Base-by-base conservation (phyloP, 37 sponge, comb jelly and placozoan species). In the Ephydatia muelleri region DNA sequence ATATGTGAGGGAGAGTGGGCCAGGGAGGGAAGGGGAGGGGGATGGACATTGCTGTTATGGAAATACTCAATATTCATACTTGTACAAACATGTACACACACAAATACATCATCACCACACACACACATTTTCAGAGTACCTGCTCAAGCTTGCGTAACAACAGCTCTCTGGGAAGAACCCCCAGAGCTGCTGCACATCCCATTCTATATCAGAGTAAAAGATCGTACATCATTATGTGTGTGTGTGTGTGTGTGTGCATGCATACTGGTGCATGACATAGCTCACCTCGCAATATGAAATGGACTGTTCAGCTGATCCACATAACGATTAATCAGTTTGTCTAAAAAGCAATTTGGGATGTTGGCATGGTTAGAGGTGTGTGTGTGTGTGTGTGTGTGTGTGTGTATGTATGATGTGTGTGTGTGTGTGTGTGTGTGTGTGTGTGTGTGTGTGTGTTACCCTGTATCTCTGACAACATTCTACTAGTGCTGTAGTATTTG, bases 101-200 rank as follows among this genome's bases (percentile, higher is more conserved):
- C 47, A 43, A 4, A 43, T 8, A 43, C 47, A 43, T 8, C 4
- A 4, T 13, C 80, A 26, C n/a, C 31, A 57, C 36, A 43, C 47
- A 43, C 47, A 43, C 47, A 43, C 47, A 43, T 8, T 11, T 8
- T 11, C 47, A 43, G n/a, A n/a, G n/a, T 8, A 43, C 47, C 47
- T 43, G 47, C 47, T 82, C 29, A 49, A 89, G 81, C 38, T 67
- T 22, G 16, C 91, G 85, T 0, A 19, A 38, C 49, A 94, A 75
- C 39, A 92, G 32, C 1, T 29, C 43, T 65, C 19, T 38, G 37
- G 97, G 94, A 22, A 96, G 83, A 30, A 75, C 82, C 38, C 97
- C 94, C 34, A 96, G 92, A 9, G 86, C 94, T 31, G 94, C 92
- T 35, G 94, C 64, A 84, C 86, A 89, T 70, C 97, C 97, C 92